Percentiles rank a stretch among this genome's conserved stretches.
Evolutionary conservation across 2,113 vertebrate genomes (phyloP).

Genomic region (Eulemur macaco): DNA sequence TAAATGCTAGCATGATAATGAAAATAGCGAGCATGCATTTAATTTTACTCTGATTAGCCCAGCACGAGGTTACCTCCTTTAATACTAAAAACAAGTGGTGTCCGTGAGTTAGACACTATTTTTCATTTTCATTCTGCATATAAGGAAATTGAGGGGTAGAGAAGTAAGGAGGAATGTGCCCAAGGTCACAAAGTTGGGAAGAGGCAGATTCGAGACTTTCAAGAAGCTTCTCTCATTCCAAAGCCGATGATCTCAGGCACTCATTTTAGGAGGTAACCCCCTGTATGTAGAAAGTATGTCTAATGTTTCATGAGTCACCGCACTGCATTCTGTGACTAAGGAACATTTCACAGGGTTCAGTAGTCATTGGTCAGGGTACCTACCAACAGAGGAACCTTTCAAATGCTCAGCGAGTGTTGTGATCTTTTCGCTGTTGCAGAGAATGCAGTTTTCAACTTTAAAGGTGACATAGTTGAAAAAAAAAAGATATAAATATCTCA

Average conservation of each 20-base stretch:
- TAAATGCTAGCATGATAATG: not conserved
- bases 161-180: not conserved
- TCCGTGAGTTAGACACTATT: not conserved
- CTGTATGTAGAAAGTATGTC: not conserved
- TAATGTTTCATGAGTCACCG: not conserved
- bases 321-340: not conserved
- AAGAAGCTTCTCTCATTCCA: not conserved
- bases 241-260: not conserved
- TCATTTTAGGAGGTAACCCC: not conserved
- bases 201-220: not conserved
- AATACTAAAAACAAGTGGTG: not conserved
- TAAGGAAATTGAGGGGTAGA: not conserved
- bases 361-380: not conserved
- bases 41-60: not conserved
- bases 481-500: constrained; percentile 16
- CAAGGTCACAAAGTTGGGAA: not conserved
- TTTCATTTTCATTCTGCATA: not conserved
- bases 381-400: not conserved
- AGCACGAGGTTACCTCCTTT: not conserved
- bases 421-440: not conserved
- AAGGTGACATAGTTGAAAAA: constrained; percentile 2
- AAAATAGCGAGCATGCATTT: not conserved
- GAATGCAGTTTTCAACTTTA: not conserved
- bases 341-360: not conserved
- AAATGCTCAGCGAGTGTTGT: not conserved